Evolutionary conservation across 2,888 invertebrate species (phyloP).

Genomic region (Hyles lineata): DNA sequence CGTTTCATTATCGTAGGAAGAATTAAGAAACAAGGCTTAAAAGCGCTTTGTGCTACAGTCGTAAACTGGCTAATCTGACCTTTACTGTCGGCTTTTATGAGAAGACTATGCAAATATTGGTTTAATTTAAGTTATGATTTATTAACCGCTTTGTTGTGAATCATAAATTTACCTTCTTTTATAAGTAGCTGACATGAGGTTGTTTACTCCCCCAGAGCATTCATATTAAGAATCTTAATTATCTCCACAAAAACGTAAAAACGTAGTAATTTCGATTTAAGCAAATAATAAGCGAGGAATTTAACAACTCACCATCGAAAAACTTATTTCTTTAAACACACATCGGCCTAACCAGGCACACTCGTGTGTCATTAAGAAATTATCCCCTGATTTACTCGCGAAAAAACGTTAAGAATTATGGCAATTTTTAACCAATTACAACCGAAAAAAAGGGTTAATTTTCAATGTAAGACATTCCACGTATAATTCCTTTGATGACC

Average conservation of each 20-base stretch:
- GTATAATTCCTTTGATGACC: conserved; percentile 19
- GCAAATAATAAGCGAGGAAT: conserved; percentile 21
- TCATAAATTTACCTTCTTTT: background rate
- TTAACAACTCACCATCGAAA: conserved; percentile 12
- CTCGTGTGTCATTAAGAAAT: conserved; percentile 18
- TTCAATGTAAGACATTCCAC: conserved; percentile 12
- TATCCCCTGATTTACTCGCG: conserved; percentile 11
- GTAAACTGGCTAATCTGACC: too few relatives aligned
- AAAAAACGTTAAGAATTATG: conserved; percentile 17
- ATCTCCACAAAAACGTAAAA: background rate
- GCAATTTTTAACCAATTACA: conserved; percentile 30
- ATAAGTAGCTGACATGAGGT: background rate
- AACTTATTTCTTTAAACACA: conserved; percentile 19
- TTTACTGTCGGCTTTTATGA: too few relatives aligned
- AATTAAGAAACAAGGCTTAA: too few relatives aligned
- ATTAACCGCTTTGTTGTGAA: background rate
- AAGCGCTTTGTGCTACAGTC: too few relatives aligned
- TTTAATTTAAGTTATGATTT: too few relatives aligned
- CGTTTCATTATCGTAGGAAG: too few relatives aligned
- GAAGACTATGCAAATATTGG: too few relatives aligned
- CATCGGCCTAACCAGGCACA: conserved; percentile 3
- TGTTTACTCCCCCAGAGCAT: background rate
- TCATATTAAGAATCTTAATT: background rate
- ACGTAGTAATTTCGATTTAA: conserved; percentile 4
- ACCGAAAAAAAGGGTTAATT: conserved; percentile 20